Conservation (phyloP, 2,113 vertebrate genomes). For the Cnemophilus loriae region DNA sequence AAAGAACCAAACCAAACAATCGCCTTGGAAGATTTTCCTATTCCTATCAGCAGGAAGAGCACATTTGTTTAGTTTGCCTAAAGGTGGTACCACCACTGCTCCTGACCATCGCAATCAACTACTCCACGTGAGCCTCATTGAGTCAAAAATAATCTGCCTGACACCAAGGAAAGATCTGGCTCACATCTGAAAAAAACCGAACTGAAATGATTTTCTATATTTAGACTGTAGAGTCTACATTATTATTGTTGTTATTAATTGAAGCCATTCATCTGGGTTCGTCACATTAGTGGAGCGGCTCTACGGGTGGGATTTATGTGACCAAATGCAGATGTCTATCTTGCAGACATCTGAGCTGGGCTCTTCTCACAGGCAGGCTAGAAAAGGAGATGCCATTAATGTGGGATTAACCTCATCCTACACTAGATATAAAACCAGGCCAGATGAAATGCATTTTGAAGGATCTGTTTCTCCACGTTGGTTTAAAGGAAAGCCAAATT, state of each 20-base stretch:
- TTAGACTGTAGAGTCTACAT: background rate
- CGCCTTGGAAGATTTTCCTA: background rate
- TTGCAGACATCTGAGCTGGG: slow-evolving; percentile 54
- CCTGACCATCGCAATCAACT: background rate
- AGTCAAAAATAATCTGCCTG: background rate
- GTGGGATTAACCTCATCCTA: slow-evolving; percentile 57
- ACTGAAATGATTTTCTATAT: slow-evolving; percentile 30
- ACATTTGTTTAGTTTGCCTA: background rate
- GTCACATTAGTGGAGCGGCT: slow-evolving; percentile 5
- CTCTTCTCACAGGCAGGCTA: slow-evolving; percentile 36
- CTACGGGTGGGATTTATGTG: slow-evolving; percentile 61
- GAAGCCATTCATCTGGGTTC: slow-evolving; percentile 38
- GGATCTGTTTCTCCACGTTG: background rate
- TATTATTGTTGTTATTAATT: slow-evolving; percentile 55
- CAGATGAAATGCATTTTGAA: slow-evolving; percentile 38
- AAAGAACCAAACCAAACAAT: background rate
- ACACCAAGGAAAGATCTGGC: background rate
- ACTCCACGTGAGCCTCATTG: background rate
- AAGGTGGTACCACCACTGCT: background rate
- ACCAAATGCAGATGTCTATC: slow-evolving; percentile 63
- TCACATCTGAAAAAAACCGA: background rate
- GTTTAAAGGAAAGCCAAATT: background rate
- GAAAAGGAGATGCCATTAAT: slow-evolving; percentile 49
- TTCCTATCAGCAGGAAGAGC: background rate
- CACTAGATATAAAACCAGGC: slow-evolving; percentile 1